Percentiles rank a stretch among this genome's conserved stretches.
Conservation (phyloP, 2,113 vertebrate genomes). For the Falco punctatus region DNA sequence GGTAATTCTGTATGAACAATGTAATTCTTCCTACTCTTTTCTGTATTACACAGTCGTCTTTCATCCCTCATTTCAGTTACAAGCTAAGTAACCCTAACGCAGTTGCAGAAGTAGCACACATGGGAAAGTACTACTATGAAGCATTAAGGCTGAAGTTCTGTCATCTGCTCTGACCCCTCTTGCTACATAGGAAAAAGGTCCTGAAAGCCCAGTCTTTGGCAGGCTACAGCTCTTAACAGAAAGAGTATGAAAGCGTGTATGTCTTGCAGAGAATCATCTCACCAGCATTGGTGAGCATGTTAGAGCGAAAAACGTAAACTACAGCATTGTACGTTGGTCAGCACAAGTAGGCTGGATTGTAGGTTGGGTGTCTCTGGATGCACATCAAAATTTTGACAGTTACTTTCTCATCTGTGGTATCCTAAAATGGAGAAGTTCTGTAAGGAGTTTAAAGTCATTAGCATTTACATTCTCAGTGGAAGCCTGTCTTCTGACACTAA, state of each 20-base stretch:
- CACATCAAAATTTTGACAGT: background rate
- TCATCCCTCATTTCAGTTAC: background rate
- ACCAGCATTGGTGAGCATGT: rapidly evolving
- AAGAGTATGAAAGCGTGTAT: background rate
- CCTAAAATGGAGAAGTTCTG: background rate
- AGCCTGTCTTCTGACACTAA: background rate
- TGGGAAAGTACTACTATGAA: background rate
- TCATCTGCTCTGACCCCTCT: background rate
- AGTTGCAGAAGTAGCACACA: background rate
- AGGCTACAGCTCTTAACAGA: background rate
- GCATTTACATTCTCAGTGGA: background rate
- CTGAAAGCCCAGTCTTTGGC: background rate
- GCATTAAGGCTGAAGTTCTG: background rate
- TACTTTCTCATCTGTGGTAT: background rate
- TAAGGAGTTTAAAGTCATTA: background rate
- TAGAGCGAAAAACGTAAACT: background rate
- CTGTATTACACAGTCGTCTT: background rate
- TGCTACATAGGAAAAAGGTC: background rate
- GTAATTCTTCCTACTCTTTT: background rate
- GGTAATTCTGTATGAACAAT: background rate
- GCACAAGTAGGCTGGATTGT: background rate
- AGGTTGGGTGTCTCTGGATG: background rate
- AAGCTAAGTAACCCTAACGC: background rate
- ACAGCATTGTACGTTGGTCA: background rate
- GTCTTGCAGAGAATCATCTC: background rate